phyloP scores from a whole-genome alignment of 2,888 invertebrate genomes.

The Lydus trimaculatus region DNA sequence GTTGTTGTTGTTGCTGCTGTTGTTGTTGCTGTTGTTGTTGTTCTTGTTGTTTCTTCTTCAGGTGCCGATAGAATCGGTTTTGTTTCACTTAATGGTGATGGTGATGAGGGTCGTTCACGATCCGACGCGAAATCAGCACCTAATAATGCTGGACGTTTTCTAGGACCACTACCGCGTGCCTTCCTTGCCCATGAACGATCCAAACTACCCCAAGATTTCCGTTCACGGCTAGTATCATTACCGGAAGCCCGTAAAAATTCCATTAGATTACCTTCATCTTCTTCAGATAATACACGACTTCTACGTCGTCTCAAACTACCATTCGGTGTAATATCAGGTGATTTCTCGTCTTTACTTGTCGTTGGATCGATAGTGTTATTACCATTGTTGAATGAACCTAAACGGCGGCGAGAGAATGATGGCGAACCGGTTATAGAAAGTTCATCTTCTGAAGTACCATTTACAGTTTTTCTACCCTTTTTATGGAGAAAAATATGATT shows the following conservation, averaged over 20 bases:
- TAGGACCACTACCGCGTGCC: conserved; percentile 72
- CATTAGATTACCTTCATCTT: conserved; percentile 86
- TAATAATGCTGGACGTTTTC: conserved; percentile 80
- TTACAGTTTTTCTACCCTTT: conserved; percentile 54
- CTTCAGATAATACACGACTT: conserved; percentile 81
- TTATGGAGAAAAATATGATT: conserved; percentile 9
- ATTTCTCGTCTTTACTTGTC: conserved; percentile 62
- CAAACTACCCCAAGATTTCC: conserved; percentile 87
- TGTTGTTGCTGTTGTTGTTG: not conserved
- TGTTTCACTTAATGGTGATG: conserved; percentile 68
- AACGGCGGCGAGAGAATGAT: conserved; percentile 68
- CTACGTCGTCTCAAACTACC: conserved; percentile 84
- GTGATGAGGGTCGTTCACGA: conserved; percentile 76
- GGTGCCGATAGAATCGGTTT: conserved; percentile 65
- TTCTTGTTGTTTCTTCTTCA: conserved; percentile 63
- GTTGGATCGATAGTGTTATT: conserved; percentile 48
- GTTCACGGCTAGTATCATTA: conserved; percentile 75
- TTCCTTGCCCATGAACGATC: conserved; percentile 91
- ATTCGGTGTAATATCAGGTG: conserved; percentile 85
- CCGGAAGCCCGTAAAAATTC: conserved; percentile 83
- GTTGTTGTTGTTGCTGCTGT: conserved; percentile 41
- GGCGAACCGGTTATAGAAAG: conserved; percentile 71
- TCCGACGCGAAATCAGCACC: conserved; percentile 76
- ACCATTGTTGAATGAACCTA: conserved; percentile 71
- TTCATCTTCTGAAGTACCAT: conserved; percentile 69